These are phyloP conservation scores for Tipula confusa DNA, from an alignment of 2,888 invertebrate species.

Conservation along the genomic window DNA sequence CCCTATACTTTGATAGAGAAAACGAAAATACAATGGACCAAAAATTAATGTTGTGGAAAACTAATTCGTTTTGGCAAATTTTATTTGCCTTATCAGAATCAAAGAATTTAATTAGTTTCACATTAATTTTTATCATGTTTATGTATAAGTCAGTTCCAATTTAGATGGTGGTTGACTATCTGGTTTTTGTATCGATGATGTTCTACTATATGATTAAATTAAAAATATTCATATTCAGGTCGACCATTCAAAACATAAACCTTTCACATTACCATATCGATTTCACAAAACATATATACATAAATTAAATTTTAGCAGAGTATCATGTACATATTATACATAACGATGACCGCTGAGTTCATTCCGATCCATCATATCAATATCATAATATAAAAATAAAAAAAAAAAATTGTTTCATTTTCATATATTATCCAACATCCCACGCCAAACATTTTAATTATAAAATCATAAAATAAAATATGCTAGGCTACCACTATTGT, in stretches of 20 bases:
- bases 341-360: not conserved
- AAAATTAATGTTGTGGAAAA: not conserved
- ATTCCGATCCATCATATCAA: conserved; percentile 3
- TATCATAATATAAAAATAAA: not conserved
- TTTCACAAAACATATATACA: not conserved
- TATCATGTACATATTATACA: not conserved
- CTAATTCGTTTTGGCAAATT: no score
- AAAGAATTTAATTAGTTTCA: no score
- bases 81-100: no score
- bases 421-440: not conserved
- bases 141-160: no score
- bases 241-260: not conserved
- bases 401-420: not conserved
- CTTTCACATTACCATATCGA: not conserved
- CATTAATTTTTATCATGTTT: no score
- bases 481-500: not conserved
- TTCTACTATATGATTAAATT: no score
- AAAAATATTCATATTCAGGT: not conserved
- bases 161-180: no score
- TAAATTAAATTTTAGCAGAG: not conserved
- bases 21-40: not conserved
- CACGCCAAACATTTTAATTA: not conserved
- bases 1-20: no score
- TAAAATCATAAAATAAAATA: not conserved
- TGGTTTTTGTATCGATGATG: no score